Conservation (phyloP, 2,888 invertebrate species). For the Pecten maximus region DNA sequence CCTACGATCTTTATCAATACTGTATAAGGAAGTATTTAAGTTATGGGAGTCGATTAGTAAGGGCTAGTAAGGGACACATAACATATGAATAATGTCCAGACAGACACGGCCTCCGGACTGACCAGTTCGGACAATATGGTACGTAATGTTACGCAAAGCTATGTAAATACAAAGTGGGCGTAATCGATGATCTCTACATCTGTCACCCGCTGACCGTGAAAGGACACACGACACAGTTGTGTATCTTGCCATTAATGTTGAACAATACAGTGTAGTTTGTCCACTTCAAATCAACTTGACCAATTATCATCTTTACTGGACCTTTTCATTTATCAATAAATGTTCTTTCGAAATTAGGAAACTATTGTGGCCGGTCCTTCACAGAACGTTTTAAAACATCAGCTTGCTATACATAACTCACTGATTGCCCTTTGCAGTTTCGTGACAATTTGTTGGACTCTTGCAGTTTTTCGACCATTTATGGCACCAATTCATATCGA, state of each 20-base stretch:
- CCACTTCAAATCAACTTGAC: not conserved
- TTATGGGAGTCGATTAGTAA: not conserved
- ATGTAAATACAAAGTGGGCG: not conserved
- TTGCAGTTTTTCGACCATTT: not conserved
- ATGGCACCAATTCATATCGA: not conserved
- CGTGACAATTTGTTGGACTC: not conserved
- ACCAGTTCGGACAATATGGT: not conserved
- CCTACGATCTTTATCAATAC: not conserved
- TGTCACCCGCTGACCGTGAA: not conserved
- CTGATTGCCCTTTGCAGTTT: not conserved
- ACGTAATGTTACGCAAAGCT: not conserved
- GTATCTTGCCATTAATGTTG: too few species aligned
- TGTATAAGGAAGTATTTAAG: not conserved
- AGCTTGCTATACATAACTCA: too few species aligned
- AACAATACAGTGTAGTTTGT: not conserved
- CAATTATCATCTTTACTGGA: too few species aligned
- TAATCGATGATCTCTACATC: not conserved
- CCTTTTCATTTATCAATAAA: not conserved
- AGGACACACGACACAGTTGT: not conserved
- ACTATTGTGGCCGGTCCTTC: not conserved
- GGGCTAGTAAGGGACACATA: not conserved
- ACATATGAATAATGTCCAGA: not conserved
- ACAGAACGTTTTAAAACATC: not conserved
- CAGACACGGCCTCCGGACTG: slow-evolving; percentile 1
- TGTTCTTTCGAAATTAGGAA: not conserved